Conservation (phyloP, 2,888 invertebrate species). For the Miltochrista miniata region DNA sequence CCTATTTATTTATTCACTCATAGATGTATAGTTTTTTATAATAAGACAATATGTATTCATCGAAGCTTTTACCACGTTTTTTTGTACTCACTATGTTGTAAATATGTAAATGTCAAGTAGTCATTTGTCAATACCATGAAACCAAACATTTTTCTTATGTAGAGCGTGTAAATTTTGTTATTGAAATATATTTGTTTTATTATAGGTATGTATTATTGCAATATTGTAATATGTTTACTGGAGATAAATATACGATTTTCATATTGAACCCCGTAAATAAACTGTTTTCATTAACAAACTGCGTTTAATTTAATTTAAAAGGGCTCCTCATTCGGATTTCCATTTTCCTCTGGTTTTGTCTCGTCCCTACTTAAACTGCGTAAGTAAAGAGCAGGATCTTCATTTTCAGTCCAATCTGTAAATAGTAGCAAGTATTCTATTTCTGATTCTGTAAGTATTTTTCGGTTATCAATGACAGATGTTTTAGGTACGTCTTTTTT, state of each 20-base stretch:
- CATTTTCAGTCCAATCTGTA: slow-evolving; percentile 68
- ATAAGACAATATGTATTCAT: slow-evolving; percentile 41
- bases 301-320: slow-evolving; percentile 20
- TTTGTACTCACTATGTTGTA: slow-evolving; percentile 73
- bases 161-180: slow-evolving; percentile 79
- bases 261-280: slow-evolving; percentile 75
- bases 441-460: slow-evolving; percentile 56
- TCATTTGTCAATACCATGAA: slow-evolving; percentile 78
- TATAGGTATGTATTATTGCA: slow-evolving; percentile 43
- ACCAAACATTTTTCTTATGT: slow-evolving; percentile 79
- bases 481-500: slow-evolving; percentile 21
- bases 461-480: slow-evolving; percentile 23
- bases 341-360: not conserved
- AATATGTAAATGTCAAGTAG: slow-evolving; percentile 81
- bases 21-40: slow-evolving; percentile 38
- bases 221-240: slow-evolving; percentile 71
- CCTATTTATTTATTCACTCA: slow-evolving; percentile 70
- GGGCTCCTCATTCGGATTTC: not conserved
- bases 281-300: slow-evolving; percentile 70
- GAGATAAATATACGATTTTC: slow-evolving; percentile 66
- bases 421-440: slow-evolving; percentile 66
- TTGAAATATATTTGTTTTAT: slow-evolving; percentile 64
- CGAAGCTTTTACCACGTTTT: slow-evolving; percentile 70
- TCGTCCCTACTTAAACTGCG: slow-evolving; percentile 34
- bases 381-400: slow-evolving; percentile 61